These are phyloP conservation scores for Gasterosteus nipponicus DNA, from an alignment of 2,113 vertebrate species.

Conservation along the genomic window DNA sequence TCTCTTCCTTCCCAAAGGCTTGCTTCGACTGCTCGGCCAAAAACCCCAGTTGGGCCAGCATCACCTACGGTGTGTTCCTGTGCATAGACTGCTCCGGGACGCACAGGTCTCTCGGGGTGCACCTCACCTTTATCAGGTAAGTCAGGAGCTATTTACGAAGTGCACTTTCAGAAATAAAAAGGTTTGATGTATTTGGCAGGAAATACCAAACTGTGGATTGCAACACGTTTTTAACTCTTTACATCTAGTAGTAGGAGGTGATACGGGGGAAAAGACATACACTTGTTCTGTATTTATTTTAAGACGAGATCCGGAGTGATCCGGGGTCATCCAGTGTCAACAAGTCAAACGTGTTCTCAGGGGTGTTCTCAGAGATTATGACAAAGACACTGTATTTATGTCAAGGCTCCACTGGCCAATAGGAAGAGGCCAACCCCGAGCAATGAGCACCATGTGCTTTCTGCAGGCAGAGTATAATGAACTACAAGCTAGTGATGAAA, in stretches of 20 bases:
- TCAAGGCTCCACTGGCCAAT: neutral
- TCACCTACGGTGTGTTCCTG: conserved; percentile 95
- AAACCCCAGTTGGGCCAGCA: conserved; percentile 97
- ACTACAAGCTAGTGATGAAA: neutral
- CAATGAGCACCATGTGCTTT: neutral
- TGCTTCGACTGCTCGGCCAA: conserved; percentile 96
- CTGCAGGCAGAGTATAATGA: neutral
- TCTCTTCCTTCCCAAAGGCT: conserved; percentile 70
- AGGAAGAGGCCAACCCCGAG: neutral
- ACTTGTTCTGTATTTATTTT: neutral
- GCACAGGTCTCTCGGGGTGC: conserved; percentile 94
- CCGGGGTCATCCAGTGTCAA: neutral
- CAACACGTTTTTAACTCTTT: neutral
- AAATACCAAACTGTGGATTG: neutral
- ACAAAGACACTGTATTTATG: neutral
- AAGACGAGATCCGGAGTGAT: neutral
- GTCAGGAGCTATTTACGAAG: neutral
- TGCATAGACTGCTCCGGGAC: conserved; percentile 97
- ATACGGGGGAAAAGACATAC: neutral
- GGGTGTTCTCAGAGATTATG: neutral
- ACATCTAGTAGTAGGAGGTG: neutral
- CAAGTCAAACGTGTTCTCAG: neutral
- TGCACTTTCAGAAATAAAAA: neutral
- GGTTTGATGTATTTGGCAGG: neutral
- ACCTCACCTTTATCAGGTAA: conserved; percentile 94